Evolutionary conservation across 2,888 invertebrate species (phyloP), one percentile per base, ranked within the genome.

Genomic region (Myopa tessellatipennis): DNA sequence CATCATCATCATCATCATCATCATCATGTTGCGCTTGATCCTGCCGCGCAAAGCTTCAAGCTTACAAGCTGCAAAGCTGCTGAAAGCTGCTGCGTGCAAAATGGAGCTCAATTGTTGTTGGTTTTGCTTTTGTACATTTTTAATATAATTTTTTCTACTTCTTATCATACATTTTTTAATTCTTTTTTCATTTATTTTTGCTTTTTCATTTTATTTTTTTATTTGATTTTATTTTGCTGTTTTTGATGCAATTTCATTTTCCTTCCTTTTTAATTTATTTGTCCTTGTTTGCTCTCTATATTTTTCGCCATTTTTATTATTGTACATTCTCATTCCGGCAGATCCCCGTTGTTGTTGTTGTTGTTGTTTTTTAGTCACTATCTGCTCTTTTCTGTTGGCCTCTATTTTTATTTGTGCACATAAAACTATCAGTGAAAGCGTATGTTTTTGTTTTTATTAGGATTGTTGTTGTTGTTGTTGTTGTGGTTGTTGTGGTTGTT

Each of bases 81-180:
- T 10, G 7, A 61, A 34, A 63, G 34, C 14, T 5, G 45, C 74
- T 16, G 71, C 34, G 36, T 65, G 71, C 58, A 67, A 68, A 65
- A 75, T 68, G 55, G 79, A 69, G 72, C 73, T 74, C 74, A 78
- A 78, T 67, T 55, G 70, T 8, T 52, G 34, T 60, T 38, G 72
- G 5, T 14, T 8, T 52, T 36, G 36, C 50, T 26, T 50, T 55
- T 70, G 52, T 3, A 8, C 38, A 18, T 8, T 65, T 65, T 65
- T 55, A 2, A 12, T 50, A 14, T 50, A 2, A 14, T 50, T 50
- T 8, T 14, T 10, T 50, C 14, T 50, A 10, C 50, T 50, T 50
- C 14, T 50, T 10, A 50, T 26, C 26, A 26, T 26, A 26, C 2
- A 26, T 26, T 26, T 50, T 50, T 50, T 50, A 50, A 50, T 50